A percentile compares a stretch with the other conserved stretches of the same genome.
Evolutionary conservation across 2,113 vertebrate genomes (phyloP).

Genomic region (Chamaea fasciata): DNA sequence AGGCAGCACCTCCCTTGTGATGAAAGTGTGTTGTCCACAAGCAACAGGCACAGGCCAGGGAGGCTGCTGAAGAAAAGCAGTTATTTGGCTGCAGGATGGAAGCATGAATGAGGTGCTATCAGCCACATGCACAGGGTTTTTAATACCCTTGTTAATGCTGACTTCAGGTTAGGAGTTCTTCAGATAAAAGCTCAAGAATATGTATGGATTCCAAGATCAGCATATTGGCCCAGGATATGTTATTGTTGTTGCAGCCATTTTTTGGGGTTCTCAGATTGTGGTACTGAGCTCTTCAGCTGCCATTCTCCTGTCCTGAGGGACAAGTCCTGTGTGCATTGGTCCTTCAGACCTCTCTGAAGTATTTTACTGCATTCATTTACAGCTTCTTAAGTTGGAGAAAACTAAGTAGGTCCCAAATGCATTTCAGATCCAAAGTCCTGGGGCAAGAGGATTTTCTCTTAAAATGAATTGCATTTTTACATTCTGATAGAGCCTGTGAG

Average conservation of each 20-base stretch:
- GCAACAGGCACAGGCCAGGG: rapidly evolving
- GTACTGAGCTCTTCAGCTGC: background rate
- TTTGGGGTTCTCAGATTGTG: background rate
- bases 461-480: background rate
- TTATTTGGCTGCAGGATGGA: background rate
- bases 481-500: background rate
- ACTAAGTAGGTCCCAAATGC: background rate
- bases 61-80: background rate
- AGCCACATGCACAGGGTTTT: background rate
- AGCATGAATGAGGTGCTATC: background rate
- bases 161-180: background rate
- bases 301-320: background rate
- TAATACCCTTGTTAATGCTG: background rate
- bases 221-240: background rate
- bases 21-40: background rate
- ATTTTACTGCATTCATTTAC: background rate
- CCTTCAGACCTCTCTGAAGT: background rate
- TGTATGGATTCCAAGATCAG: background rate
- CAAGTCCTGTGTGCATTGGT: background rate
- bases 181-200: background rate
- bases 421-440: background rate
- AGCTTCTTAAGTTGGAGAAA: background rate
- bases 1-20: background rate
- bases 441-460: background rate
- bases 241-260: background rate